phyloP scores from a whole-genome alignment of 2,888 invertebrate genomes.

The Laothoe populi region DNA sequence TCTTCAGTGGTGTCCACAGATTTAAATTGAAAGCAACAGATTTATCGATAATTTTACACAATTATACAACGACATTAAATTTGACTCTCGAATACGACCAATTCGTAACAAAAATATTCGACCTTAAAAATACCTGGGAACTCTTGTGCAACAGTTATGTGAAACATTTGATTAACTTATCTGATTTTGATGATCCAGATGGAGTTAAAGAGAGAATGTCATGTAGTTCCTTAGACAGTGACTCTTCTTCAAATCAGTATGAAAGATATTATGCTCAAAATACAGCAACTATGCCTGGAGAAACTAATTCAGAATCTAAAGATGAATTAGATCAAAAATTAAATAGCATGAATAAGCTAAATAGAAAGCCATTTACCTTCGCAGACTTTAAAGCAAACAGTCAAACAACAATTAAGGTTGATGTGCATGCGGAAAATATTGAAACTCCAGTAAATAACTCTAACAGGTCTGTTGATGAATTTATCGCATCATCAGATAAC shows the following conservation, averaged over 20 bases:
- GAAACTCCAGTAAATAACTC: slow-evolving; percentile 32
- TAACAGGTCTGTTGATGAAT: slow-evolving; percentile 32
- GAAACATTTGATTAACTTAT: slow-evolving; percentile 71
- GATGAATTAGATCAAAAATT: slow-evolving; percentile 37
- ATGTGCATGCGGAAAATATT: slow-evolving; percentile 43
- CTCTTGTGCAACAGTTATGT: slow-evolving; percentile 84
- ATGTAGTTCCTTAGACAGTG: slow-evolving; percentile 70
- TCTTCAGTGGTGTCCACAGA: slow-evolving; percentile 88
- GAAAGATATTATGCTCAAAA: slow-evolving; percentile 67
- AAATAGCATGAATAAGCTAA: slow-evolving; percentile 42
- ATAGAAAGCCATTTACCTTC: slow-evolving; percentile 81
- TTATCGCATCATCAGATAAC: slow-evolving; percentile 34
- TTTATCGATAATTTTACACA: slow-evolving; percentile 86
- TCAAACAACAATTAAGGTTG: slow-evolving; percentile 49
- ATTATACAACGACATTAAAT: slow-evolving; percentile 82
- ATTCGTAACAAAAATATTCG: slow-evolving; percentile 85
- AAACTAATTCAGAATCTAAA: slow-evolving; percentile 38
- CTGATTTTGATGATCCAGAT: slow-evolving; percentile 72
- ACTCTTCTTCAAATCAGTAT: slow-evolving; percentile 71
- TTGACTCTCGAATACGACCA: slow-evolving; percentile 82
- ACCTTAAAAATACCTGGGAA: slow-evolving; percentile 86
- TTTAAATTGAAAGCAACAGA: slow-evolving; percentile 86
- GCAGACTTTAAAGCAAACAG: slow-evolving; percentile 83
- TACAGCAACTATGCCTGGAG: slow-evolving; percentile 38
- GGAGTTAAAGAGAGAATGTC: slow-evolving; percentile 64